Evolutionary conservation across 2,888 invertebrate genomes (phyloP).

Genomic region (Papilio protenor): DNA sequence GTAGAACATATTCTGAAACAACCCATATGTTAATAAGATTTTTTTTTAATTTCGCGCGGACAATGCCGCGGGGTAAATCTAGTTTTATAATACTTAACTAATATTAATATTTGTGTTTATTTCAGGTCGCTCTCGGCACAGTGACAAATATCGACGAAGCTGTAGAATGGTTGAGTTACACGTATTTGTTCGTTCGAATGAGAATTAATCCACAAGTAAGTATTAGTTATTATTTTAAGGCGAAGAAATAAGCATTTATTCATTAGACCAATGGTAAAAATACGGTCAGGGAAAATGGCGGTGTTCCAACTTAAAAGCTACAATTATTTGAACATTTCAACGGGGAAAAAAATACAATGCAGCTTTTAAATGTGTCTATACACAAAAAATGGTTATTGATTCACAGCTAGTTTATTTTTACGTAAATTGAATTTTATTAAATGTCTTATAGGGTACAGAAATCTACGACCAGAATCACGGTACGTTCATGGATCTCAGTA

Average conservation of each 20-base stretch:
- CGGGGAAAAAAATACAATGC: too few relatives aligned
- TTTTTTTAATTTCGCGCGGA: too few relatives aligned
- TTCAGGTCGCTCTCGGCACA: slow-evolving; percentile 95
- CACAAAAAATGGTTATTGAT: too few relatives aligned
- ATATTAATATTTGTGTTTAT: slow-evolving; percentile 35
- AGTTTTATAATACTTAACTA: neutral
- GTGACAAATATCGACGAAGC: slow-evolving; percentile 98
- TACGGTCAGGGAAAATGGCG: too few relatives aligned
- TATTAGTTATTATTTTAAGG: neutral
- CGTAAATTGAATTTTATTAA: too few relatives aligned
- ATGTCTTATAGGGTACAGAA: neutral
- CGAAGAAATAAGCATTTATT: neutral
- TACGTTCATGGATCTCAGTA: slow-evolving; percentile 96
- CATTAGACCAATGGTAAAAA: neutral
- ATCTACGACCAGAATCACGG: slow-evolving; percentile 97
- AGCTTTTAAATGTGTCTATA: too few relatives aligned
- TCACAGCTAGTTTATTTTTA: too few relatives aligned
- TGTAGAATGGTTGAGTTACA: slow-evolving; percentile 98
- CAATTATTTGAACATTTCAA: too few relatives aligned
- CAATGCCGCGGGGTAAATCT: neutral
- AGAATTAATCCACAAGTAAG: slow-evolving; percentile 92
- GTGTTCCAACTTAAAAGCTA: too few relatives aligned
- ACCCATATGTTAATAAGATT: too few relatives aligned
- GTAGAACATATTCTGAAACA: too few relatives aligned
- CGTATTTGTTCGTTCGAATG: slow-evolving; percentile 97